A percentile compares a stretch with the other conserved stretches of the same genome.
Conservation (phyloP, 2,113 vertebrate species). For the Motacilla tschutschensis region DNA sequence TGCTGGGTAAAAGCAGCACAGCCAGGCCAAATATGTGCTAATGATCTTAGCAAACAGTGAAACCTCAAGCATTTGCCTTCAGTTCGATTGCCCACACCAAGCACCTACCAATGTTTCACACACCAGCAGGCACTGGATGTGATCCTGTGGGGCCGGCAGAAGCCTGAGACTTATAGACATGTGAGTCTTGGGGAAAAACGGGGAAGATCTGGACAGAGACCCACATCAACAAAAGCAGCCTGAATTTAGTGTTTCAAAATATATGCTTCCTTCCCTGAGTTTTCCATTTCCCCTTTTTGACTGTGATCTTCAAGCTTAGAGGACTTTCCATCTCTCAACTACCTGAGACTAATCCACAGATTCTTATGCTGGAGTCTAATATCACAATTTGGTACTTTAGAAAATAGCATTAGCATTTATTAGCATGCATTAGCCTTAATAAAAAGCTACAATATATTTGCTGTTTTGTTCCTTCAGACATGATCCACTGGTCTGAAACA, state of each 20-base stretch:
- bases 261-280: neutral
- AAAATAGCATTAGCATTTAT: slow-evolving; percentile 34
- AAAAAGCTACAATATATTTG: slow-evolving; percentile 36
- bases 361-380: neutral
- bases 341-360: neutral
- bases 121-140: neutral
- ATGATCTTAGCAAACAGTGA: neutral
- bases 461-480: slow-evolving; percentile 34
- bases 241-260: neutral
- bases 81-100: fast-evolving
- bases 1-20: neutral
- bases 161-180: fast-evolving
- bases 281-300: neutral
- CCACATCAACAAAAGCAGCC: neutral
- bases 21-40: neutral
- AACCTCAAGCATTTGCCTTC: neutral
- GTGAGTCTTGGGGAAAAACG: neutral
- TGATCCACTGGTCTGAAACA: slow-evolving; percentile 40
- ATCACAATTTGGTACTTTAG: neutral
- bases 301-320: neutral
- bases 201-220: neutral
- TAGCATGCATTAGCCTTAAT: slow-evolving; percentile 59
- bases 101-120: neutral
- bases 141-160: neutral
- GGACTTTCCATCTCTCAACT: neutral